Evolutionary conservation across 2,888 invertebrate genomes (phyloP).

Genomic region (Rugalucina vietnamica): DNA sequence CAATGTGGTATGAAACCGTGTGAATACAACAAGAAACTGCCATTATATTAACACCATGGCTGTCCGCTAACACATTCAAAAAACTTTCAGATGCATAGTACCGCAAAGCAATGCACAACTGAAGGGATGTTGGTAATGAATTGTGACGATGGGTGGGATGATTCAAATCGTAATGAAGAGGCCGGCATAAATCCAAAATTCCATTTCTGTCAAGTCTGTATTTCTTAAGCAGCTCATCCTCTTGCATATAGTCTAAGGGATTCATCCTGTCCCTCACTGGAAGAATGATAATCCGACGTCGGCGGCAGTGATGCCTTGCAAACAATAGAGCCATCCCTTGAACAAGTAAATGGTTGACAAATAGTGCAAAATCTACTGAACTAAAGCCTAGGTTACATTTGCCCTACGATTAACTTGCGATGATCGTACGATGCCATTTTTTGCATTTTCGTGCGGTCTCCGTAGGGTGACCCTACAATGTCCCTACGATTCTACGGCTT

Average conservation of each 20-base stretch:
- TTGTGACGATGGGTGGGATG: slow-evolving; percentile 7
- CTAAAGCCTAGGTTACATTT: too few species aligned
- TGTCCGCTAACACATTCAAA: neutral
- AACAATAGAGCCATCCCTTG: too few species aligned
- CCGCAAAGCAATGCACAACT: slow-evolving; percentile 6
- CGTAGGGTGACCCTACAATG: too few species aligned
- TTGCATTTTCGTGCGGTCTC: too few species aligned
- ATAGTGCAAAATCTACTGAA: too few species aligned
- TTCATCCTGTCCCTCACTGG: slow-evolving; percentile 8
- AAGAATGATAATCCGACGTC: neutral
- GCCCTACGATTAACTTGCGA: too few species aligned
- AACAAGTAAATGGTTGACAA: too few species aligned
- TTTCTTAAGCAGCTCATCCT: slow-evolving; percentile 16
- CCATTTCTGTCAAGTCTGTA: slow-evolving; percentile 23
- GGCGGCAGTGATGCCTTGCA: too few species aligned
- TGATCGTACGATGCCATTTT: too few species aligned
- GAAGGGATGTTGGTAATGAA: slow-evolving; percentile 29
- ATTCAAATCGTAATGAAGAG: neutral
- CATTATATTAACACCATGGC: neutral
- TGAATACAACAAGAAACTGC: slow-evolving; percentile 12
- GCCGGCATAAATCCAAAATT: slow-evolving; percentile 23
- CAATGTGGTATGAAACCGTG: neutral
- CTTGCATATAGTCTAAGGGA: slow-evolving; percentile 22
- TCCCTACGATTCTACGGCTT: too few species aligned
- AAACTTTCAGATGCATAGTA: slow-evolving; percentile 34